Base-by-base conservation (phyloP, 2,888 invertebrate species). In the Thumatha senex region DNA sequence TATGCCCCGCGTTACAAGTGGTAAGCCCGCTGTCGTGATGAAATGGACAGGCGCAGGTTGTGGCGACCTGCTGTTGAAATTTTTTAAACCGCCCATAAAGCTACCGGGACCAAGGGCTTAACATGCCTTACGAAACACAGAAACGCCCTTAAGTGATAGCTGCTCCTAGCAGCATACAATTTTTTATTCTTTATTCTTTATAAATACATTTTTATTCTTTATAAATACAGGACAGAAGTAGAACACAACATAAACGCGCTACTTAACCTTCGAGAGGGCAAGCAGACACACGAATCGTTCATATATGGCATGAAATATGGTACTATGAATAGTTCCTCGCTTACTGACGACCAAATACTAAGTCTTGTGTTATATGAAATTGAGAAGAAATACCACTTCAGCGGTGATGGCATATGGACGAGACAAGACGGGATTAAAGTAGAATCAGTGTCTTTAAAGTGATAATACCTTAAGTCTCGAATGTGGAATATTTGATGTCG, bases 361-460 rank as follows among this genome's bases (percentile, higher is more conserved):
- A 94, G 95, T 43, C 80, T 96, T 30, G 92, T 94, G 46, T 71
- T 96, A 40, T 96, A 96, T 74, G 90, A 94, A 49, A 93, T 96
- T 15, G 96, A 96, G 78, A 93, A 92, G 63, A 93, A 94, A 65
- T 93, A 93, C 77, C 94, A 96, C 78, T 96, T 96, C 70, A 94
- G 93, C 11, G 96, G 96, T 0, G 95, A 96, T 71, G 96, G 95
- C 0, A 92, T 96, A 36, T 96, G 95, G 95, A 59, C 73, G 11
- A 72, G 70, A 9, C 69, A 77, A 11, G 87, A 86, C 13, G 72
- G 71, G 0, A 35, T 58, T 4, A 85, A 69, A 51, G 46, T 56
- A 0, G 78, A 80, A 0, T 46, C 65, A 2, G 66, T 67, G 29
- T 48, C 54, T 12, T 13, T 39, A 10, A 50, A 50, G 11, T 48